A percentile compares a stretch with the other conserved stretches of the same genome.
Evolutionary conservation across 2,113 vertebrate genomes (phyloP).

Genomic region (Sprattus sprattus): DNA sequence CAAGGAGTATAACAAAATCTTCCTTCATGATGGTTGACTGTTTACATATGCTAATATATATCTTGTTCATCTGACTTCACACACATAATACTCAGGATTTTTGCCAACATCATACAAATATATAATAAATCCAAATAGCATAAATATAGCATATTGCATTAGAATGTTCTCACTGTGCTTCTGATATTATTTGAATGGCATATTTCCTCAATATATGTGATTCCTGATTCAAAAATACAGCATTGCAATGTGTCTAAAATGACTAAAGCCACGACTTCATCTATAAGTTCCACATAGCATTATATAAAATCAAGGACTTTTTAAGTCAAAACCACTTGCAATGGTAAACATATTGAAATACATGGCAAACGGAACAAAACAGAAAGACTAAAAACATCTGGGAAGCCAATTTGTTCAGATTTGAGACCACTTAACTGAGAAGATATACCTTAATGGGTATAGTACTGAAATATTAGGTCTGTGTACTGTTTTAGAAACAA

Average conservation of each 20-base stretch:
- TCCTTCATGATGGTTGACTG: too few species aligned
- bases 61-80: neutral
- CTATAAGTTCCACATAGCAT: neutral
- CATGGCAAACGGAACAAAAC: neutral
- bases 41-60: neutral
- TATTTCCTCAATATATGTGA: conserved; percentile 8
- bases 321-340: neutral
- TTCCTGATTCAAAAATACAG: conserved; percentile 7
- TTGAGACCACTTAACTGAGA: neutral
- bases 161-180: conserved; percentile 14
- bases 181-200: conserved; percentile 10
- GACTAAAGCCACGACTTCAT: conserved; percentile 9
- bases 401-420: neutral
- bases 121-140: conserved; percentile 6
- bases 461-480: neutral
- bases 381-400: neutral
- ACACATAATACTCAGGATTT: neutral
- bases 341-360: conserved; percentile 9
- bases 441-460: neutral
- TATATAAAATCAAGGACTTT: neutral
- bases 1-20: neutral
- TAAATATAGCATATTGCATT: conserved; percentile 20
- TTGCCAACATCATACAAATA: conserved; percentile 18
- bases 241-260: conserved; percentile 16
- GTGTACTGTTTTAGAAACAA: neutral